Evolutionary conservation across 2,113 vertebrate genomes (phyloP).

Genomic region (Forbesichthys papilliferus): DNA sequence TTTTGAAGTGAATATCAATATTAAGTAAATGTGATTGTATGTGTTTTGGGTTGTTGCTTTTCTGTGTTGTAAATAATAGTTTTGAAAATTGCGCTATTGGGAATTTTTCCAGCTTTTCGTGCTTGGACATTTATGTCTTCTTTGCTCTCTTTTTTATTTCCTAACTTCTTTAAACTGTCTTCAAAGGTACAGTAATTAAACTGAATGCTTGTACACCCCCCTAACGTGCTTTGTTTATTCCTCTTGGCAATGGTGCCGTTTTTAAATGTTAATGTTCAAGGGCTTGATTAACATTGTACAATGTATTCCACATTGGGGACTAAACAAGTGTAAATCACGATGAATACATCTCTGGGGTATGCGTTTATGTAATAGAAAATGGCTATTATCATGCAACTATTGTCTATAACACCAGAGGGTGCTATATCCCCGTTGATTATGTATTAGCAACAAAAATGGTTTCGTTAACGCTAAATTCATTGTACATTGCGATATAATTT

Average conservation of each 20-base stretch:
- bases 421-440: background rate
- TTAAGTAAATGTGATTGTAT: slow-evolving; percentile 52
- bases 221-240: background rate
- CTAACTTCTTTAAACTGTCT: slow-evolving; percentile 47
- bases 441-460: too few species aligned
- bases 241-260: too few species aligned
- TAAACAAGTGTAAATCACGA: background rate
- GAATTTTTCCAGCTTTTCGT: slow-evolving; percentile 59
- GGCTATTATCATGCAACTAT: background rate
- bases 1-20: slow-evolving; percentile 57
- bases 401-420: slow-evolving; percentile 36
- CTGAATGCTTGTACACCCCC: slow-evolving; percentile 63
- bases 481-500: too few species aligned
- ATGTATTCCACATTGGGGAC: background rate
- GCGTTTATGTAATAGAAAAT: background rate
- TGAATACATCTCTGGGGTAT: background rate
- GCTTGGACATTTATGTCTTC: slow-evolving; percentile 44
- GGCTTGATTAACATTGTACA: too few species aligned
- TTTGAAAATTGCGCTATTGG: slow-evolving; percentile 73
- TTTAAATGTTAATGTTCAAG: too few species aligned
- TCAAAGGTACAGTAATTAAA: slow-evolving; percentile 57
- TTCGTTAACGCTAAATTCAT: too few species aligned
- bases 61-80: slow-evolving; percentile 68
- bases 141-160: slow-evolving; percentile 45
- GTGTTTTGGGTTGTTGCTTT: slow-evolving; percentile 60